A percentile compares a stretch with the other conserved stretches of the same genome.
Evolutionary conservation across 37 sponge, comb jelly and placozoan genomes (phyloP).

Genomic region (Chondrosia reniformis): DNA sequence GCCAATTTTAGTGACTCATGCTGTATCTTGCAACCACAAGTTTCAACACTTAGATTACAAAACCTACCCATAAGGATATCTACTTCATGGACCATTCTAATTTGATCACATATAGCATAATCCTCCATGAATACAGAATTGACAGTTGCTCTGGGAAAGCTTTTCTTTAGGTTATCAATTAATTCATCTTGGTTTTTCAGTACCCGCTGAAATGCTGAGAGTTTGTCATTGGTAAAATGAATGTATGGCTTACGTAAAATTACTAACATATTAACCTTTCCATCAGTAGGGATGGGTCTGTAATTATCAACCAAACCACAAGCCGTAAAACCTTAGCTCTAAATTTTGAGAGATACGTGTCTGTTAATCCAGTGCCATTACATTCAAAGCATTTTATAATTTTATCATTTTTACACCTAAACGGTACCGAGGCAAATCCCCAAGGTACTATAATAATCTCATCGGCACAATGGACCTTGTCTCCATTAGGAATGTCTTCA

Average conservation of each 20-base stretch:
- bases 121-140: conserved; percentile 39
- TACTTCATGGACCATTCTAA: conserved; percentile 27
- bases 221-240: conserved; percentile 24
- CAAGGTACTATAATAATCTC: conserved; percentile 42
- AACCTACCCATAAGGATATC: conserved; percentile 63
- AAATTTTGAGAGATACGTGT: conserved; percentile 32
- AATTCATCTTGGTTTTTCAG: conserved; percentile 48
- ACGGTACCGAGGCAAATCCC: conserved; percentile 41
- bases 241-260: conserved; percentile 50
- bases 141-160: conserved; percentile 31
- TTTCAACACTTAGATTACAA: too few species aligned
- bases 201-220: conserved; percentile 28
- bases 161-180: background rate
- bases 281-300: background rate
- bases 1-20: too few species aligned
- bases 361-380: conserved; percentile 30
- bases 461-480: conserved; percentile 35
- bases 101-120: conserved; percentile 53
- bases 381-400: conserved; percentile 38
- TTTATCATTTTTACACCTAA: conserved; percentile 42
- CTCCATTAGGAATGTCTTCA: background rate
- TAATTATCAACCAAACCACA: conserved; percentile 43
- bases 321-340: conserved; percentile 39
- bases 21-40: too few species aligned
- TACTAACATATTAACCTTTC: conserved; percentile 32